A percentile compares a stretch with the other conserved stretches of the same genome.
Conservation (phyloP, 2,797 vertebrate genomes). For the Fistularia tabacaria region DNA sequence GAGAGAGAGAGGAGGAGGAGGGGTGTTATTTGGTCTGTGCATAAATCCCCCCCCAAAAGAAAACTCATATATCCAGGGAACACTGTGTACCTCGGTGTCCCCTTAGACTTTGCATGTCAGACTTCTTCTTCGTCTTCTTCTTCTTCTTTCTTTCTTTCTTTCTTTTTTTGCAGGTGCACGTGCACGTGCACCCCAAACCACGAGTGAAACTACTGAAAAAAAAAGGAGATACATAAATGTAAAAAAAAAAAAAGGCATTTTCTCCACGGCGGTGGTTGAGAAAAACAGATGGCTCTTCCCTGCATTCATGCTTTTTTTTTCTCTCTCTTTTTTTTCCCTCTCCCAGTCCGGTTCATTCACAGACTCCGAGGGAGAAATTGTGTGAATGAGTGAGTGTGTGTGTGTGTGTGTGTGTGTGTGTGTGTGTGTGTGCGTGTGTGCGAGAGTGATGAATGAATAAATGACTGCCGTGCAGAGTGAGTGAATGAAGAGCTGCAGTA, state of each 20-base stretch:
- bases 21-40: constrained; percentile 47
- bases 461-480: constrained; percentile 30
- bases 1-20: neutral
- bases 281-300: too few species aligned
- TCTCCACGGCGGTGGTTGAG: too few species aligned
- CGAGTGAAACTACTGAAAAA: constrained; percentile 1
- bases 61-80: constrained; percentile 57
- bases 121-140: too few species aligned
- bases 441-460: constrained; percentile 45
- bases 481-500: constrained; percentile 42
- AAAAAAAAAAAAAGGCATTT: too few species aligned
- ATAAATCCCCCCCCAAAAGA: constrained; percentile 34
- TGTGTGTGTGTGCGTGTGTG: neutral
- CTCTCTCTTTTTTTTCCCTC: too few species aligned
- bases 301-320: too few species aligned
- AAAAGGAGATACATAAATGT: too few species aligned
- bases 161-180: too few species aligned
- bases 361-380: constrained; percentile 22
- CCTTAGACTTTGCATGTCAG: constrained; percentile 25
- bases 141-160: too few species aligned
- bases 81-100: constrained; percentile 53
- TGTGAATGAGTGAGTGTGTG: constrained; percentile 55
- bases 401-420: neutral
- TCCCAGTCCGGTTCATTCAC: constrained; percentile 40
- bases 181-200: neutral